Base-by-base conservation (phyloP, 2,113 vertebrate genomes). In the Gobiocypris rarus region DNA sequence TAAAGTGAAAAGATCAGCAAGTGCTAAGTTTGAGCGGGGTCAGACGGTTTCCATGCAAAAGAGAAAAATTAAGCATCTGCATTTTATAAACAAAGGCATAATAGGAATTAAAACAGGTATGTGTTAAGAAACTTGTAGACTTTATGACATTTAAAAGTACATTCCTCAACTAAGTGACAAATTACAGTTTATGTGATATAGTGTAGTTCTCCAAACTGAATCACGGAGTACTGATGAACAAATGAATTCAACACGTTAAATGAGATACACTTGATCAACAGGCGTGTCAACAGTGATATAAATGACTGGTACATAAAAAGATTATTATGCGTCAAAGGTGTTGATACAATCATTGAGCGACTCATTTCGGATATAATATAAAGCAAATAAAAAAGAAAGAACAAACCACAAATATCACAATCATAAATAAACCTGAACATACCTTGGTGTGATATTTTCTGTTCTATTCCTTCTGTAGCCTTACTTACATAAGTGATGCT, bases 371-470 rank as follows among this genome's bases (percentile, higher is more conserved):
- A 28, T 6, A 74, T 26, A 50, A 9, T 24, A 14, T 50, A 50
- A 74, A 50, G 24, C 43, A 48, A 26, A 50, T 15, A 5, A 17
- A 31, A 65, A 34, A 15, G 31, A 65, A 65, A 65, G 14, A 70
- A 69, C 15, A 70, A 41, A 9, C 17, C 67, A 54, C 8, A 54
- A 22, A 75, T 31, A 34, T 75, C 28, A 75, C 50, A 54, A 34
- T 75, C 50, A 75, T 75, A 54, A 75, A 75, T 75, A 52, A 22
- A 54, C 26, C 1, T 28, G 54, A 54, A 54, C 48, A 75, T 28
- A 54, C 48, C 31, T 54, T 31, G 15, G 14, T 19, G 48, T 52
- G 54, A 45, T 73, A 73, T 48, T 24, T 73, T 24, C 22, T 73
- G 22, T 73, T n/a, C 5, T 50, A 4, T 22, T 75, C 28, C 48